phyloP scores from a whole-genome alignment of 2,797 vertebrate species.

The Lagorchestes hirsutus region DNA sequence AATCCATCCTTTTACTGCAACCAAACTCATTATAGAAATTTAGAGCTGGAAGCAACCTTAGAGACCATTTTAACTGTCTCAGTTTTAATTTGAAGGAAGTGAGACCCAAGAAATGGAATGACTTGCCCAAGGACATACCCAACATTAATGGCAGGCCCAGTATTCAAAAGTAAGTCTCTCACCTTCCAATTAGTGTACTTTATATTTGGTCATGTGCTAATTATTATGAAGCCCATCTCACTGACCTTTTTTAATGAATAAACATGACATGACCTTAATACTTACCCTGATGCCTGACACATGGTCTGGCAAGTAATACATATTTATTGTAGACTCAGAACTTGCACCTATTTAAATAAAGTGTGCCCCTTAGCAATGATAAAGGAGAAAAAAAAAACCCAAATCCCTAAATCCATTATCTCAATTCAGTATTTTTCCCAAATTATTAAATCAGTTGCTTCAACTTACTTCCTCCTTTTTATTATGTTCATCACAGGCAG shows the following conservation, averaged over 20 bases:
- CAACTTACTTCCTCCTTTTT: constrained; percentile 10
- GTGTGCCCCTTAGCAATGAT: constrained; percentile 1
- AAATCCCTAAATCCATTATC: not conserved
- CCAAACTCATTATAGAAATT: not conserved
- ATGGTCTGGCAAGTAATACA: too few species aligned
- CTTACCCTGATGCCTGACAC: not conserved
- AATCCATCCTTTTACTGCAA: not conserved
- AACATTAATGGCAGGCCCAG: not conserved
- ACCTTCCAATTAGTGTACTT: not conserved
- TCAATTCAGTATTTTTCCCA: constrained; percentile 2
- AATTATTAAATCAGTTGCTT: constrained; percentile 46
- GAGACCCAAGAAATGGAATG: not conserved
- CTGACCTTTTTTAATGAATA: not conserved
- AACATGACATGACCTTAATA: not conserved
- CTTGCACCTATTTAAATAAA: not conserved
- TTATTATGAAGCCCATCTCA: not conserved
- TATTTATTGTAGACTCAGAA: not conserved
- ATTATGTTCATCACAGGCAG: not conserved
- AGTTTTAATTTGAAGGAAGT: constrained; percentile 9
- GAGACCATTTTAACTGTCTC: not conserved
- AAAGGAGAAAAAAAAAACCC: not conserved
- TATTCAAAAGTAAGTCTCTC: not conserved
- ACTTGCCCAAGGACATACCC: not conserved
- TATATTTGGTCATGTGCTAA: not conserved
- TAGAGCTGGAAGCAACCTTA: not conserved